Percentiles rank a stretch among this genome's conserved stretches.
Conservation (phyloP, 2,888 invertebrate species). For the Uloborus plumipes region DNA sequence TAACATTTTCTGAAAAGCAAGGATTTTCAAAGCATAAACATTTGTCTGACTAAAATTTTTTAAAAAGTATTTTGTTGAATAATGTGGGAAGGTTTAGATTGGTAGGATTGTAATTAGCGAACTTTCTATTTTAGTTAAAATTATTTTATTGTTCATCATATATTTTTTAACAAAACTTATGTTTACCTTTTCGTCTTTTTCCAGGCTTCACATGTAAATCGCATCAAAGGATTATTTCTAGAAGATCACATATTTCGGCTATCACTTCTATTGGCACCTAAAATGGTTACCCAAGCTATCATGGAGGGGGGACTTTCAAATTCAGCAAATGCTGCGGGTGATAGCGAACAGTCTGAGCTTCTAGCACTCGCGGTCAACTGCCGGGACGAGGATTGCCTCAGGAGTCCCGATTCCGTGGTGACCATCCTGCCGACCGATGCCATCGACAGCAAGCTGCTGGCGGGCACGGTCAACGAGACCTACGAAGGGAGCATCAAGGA, state of each 20-base stretch:
- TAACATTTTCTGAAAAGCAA: too few relatives aligned
- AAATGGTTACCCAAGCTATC: conserved; percentile 63
- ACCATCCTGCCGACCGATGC: conserved; percentile 43
- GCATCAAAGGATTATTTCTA: conserved; percentile 58
- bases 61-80: too few relatives aligned
- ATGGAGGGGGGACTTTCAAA: conserved; percentile 63
- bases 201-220: conserved; percentile 59
- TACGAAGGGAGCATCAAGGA: conserved; percentile 62
- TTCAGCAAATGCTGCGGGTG: conserved; percentile 42
- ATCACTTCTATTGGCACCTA: conserved; percentile 60
- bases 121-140: too few relatives aligned
- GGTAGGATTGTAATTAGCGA: too few relatives aligned
- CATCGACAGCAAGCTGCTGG: conserved; percentile 40
- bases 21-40: too few relatives aligned
- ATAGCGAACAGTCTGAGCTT: conserved; percentile 61
- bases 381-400: conserved; percentile 52
- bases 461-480: conserved; percentile 54
- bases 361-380: conserved; percentile 46
- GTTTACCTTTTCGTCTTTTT: background rate
- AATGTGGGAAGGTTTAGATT: too few relatives aligned
- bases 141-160: background rate
- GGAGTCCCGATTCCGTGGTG: conserved; percentile 51
- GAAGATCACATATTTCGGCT: conserved; percentile 62
- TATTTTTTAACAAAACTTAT: background rate
- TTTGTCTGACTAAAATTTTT: too few relatives aligned